Evolutionary conservation across 2,888 invertebrate species (phyloP).

Genomic region (Amphipoea lucens): DNA sequence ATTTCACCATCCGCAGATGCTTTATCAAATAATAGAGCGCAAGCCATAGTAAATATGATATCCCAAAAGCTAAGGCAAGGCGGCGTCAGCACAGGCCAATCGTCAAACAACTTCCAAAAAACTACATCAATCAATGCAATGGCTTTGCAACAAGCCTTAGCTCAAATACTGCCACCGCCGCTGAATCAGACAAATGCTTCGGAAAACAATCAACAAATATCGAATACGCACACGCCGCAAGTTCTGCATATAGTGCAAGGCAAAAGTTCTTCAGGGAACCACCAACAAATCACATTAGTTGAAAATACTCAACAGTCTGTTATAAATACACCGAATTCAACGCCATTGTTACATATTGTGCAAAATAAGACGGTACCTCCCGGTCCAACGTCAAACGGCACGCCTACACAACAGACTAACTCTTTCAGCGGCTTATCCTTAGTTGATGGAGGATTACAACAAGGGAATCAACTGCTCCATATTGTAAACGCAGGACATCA

Average conservation of each 20-base stretch:
- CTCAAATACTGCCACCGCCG: constrained; percentile 86
- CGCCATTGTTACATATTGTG: constrained; percentile 87
- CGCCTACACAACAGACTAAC: constrained; percentile 75
- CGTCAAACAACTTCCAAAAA: constrained; percentile 80
- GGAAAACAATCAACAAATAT: constrained; percentile 76
- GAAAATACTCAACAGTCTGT: constrained; percentile 85
- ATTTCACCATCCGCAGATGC: constrained; percentile 79
- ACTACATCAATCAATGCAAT: constrained; percentile 83
- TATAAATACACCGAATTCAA: constrained; percentile 80
- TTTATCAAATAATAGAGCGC: constrained; percentile 73
- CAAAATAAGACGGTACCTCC: constrained; percentile 81
- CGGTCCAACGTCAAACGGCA: constrained; percentile 74
- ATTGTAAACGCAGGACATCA: constrained; percentile 87
- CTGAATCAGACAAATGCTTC: constrained; percentile 80
- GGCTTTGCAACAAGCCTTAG: constrained; percentile 87
- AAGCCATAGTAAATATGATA: constrained; percentile 88
- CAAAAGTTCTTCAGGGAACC: constrained; percentile 82
- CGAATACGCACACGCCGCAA: constrained; percentile 77
- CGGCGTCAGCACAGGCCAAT: constrained; percentile 67
- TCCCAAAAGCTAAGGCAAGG: constrained; percentile 87
- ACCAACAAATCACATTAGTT: constrained; percentile 82
- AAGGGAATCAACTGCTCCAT: constrained; percentile 87
- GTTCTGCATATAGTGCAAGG: constrained; percentile 88
- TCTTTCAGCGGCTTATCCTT: constrained; percentile 84
- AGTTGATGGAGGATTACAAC: constrained; percentile 85